These are phyloP conservation scores for Geotrypetes seraphini DNA, from an alignment of 2,797 vertebrate genomes.

Conservation along the genomic window DNA sequence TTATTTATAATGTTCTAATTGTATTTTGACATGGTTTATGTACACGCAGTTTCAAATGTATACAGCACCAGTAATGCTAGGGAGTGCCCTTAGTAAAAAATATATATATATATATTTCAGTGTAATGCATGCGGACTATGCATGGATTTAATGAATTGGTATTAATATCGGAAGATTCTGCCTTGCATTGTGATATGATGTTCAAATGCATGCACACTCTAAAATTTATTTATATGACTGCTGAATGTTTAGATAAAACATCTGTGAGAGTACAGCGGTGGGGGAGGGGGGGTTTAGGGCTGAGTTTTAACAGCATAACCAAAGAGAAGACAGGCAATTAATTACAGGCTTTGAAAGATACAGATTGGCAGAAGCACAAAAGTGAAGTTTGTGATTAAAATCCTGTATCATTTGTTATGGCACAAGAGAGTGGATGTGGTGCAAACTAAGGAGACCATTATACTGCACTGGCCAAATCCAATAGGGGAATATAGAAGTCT, in stretches of 20 bases:
- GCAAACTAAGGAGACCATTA: too few relatives aligned
- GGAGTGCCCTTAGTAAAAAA: constrained; percentile 29
- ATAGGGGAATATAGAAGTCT: too few relatives aligned
- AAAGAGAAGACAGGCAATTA: not conserved
- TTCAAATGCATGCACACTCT: constrained; percentile 13
- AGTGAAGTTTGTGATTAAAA: not conserved
- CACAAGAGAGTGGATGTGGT: too few relatives aligned
- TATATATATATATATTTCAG: constrained; percentile 9
- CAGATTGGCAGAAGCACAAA: not conserved
- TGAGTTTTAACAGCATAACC: not conserved
- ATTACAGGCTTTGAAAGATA: not conserved
- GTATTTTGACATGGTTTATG: constrained; percentile 32
- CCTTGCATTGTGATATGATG: constrained; percentile 27
- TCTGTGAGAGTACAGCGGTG: constrained; percentile 3
- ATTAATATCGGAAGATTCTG: constrained; percentile 11
- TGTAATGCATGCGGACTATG: not conserved
- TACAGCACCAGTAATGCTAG: constrained; percentile 37
- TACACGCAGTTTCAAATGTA: constrained; percentile 22
- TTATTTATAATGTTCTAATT: constrained; percentile 29
- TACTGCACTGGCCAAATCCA: too few relatives aligned
- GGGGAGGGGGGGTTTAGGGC: not conserved
- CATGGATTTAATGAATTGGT: constrained; percentile 9
- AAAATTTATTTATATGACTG: constrained; percentile 6
- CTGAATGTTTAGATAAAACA: too few relatives aligned
- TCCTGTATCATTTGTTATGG: too few relatives aligned